Base-by-base conservation (phyloP, 2,888 invertebrate species). In the Parnassius mnemosyne region DNA sequence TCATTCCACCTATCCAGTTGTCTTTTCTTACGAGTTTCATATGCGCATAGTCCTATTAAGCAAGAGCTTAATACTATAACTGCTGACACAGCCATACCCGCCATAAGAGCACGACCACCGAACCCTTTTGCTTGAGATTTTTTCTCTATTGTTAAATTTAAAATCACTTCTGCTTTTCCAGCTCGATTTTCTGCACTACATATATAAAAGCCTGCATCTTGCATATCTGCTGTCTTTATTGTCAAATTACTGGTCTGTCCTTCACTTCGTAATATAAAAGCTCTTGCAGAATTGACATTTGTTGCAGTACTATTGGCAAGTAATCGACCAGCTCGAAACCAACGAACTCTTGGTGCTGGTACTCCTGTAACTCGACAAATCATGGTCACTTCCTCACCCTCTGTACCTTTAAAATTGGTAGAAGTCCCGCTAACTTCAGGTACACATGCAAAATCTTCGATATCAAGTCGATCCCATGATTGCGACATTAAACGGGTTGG, bases 181-280 rank as follows among this genome's bases (percentile, higher is more conserved):
- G 96, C 96, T 80, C 95, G 94, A 78, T 96, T 96, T 80, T 96
- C 96, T 0, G 96, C 96, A 60, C 94, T 92, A 77, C 97, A 97
- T 53, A 94, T 93, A 77, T 96, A 96, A 55, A 93, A 92, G 51
- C 96, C 96, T 49, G 95, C 94, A 79, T 96, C 96, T 82, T 95
- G 95, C 68, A 94, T 83, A 65, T 95, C 95, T 9, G 94, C 94
- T 43, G 94, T 93, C 72, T 94, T 92, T 67, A 96, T 94, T 9
- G 95, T 95, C 78, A 96, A 87, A 82, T 95, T 95, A 79, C 95
- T 95, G 60, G 93, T 93, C 74, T 93, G 93, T 69, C 94, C 93
- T 80, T 93, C 92, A 77, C 94, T 92, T 74, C 93, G 94, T 66
- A 95, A 92, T 71, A 94, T 89, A 81, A 95, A 95, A 70, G 93